Base-by-base conservation (phyloP, 2,888 invertebrate species). In the Entomobrya proxima region DNA sequence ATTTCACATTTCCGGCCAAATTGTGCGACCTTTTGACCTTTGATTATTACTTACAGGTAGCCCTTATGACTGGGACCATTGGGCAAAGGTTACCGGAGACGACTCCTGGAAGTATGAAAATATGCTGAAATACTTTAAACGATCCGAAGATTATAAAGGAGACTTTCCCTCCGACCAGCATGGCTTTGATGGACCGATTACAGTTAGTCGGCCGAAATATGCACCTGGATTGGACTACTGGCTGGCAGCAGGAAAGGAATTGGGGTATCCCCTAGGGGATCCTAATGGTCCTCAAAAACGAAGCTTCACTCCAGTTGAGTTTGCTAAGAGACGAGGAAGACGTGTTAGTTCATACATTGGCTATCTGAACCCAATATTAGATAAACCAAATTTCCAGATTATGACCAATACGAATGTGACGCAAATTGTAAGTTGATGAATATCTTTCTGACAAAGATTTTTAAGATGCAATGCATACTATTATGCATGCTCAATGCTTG, bases 251-350 rank as follows among this genome's bases (percentile, higher is more conserved):
- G 80, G 75, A 21, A 13, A 32, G 27, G 52, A 80, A 40, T 24
- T 74, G 27, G 79, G 79, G 0, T 85, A 47, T 55, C 40, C 35
- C 4, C 32, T 80, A 4, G 35, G 35, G 5, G 85, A 85, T 61
- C 85, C 79, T 5, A 85, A 85, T 85, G 85, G 85, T 27, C 85
- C 85, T 15, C 85, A 80, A 58, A 24, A n/a, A 30, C 1, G 11
- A 40, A 21, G 58, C 35, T 47, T 61, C 35, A 79, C 69, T 44
- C 74, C 74, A 27, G 18, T 18, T 9, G 74, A 74, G 21, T 47
- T 47, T 44, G 21, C 50, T 5, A 74, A 47, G 30, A 13, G 74
- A 13, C 47, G 30, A 27, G 74, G 74, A 5, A 2, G 50, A 47
- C 47, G 74, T 24, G 74, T 50, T 1, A 74, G 74, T 30, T 24